A percentile compares a stretch with the other conserved stretches of the same genome.
phyloP scores from a whole-genome alignment of 1,140 invertebrate genomes.

The Oscheius sp. region DNA sequence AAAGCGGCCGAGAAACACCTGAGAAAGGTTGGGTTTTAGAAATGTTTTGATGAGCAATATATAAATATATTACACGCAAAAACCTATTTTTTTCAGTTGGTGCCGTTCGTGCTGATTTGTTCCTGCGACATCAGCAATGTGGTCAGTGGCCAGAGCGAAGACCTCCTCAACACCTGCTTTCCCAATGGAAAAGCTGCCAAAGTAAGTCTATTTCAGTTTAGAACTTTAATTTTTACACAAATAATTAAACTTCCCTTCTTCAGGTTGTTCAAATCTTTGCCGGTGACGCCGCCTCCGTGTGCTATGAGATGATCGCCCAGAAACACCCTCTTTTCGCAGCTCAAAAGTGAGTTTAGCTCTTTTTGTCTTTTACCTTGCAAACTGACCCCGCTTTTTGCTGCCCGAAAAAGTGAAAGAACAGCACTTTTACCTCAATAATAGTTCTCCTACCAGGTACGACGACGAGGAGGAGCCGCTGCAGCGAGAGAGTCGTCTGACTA shows the following conservation, averaged over 20 bases:
- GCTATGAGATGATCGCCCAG: not conserved
- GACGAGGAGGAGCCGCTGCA: not conserved
- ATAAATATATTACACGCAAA: not conserved
- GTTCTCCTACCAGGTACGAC: not conserved
- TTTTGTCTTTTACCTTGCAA: not conserved
- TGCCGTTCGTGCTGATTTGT: conserved; percentile 13
- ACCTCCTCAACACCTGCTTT: conserved; percentile 3
- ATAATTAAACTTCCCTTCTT: no score
- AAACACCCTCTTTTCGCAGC: not conserved
- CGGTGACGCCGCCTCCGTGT: not conserved
- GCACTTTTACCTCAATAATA: no score
- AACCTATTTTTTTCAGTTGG: conserved; percentile 6
- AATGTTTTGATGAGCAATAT: not conserved
- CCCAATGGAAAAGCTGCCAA: not conserved
- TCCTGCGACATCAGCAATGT: not conserved
- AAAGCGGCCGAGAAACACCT: conserved; percentile 7
- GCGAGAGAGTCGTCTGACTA: not conserved
- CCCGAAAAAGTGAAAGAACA: no score
- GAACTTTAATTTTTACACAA: no score
- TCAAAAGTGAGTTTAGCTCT: not conserved
- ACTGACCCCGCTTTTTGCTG: no score
- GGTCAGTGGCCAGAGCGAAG: not conserved
- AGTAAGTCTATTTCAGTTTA: no score
- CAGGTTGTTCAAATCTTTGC: not conserved
- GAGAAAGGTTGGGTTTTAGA: conserved; percentile 12